phyloP scores from a whole-genome alignment of 1,140 invertebrate genomes.

The Brachionus paranguensis region DNA sequence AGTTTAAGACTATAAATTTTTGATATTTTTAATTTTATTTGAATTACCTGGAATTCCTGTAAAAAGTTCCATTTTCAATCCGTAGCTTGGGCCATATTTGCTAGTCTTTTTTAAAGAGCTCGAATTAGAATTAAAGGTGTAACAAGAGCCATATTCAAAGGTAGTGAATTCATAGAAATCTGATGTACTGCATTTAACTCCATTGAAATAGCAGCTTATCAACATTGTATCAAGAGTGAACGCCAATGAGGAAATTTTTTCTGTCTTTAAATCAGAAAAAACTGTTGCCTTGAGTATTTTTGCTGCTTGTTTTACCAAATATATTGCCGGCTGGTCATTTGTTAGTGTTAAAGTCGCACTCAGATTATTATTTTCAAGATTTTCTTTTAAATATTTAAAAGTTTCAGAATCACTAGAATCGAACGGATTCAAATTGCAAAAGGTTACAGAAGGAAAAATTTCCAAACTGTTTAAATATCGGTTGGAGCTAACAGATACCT shows the following conservation, averaged over 20 bases:
- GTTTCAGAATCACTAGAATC: neutral
- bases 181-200: neutral
- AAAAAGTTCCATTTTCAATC: slow-evolving; percentile 6
- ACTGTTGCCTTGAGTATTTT: slow-evolving; percentile 1
- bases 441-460: slow-evolving; percentile 53
- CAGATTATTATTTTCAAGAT: neutral
- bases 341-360: neutral
- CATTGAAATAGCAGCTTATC: slow-evolving; percentile 33
- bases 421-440: slow-evolving; percentile 55
- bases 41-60: neutral
- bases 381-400: neutral
- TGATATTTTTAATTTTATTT: neutral
- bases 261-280: neutral
- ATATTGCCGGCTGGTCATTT: neutral
- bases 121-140: slow-evolving; percentile 26
- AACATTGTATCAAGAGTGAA: slow-evolving; percentile 6
- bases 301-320: neutral
- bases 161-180: neutral
- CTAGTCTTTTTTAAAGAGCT: neutral
- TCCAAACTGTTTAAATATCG: neutral
- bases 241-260: neutral
- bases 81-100: neutral
- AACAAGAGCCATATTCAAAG: slow-evolving; percentile 25
- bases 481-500: neutral
- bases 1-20: neutral